Base-by-base conservation (phyloP, 2,113 vertebrate genomes). In the Phainopepla nitens region DNA sequence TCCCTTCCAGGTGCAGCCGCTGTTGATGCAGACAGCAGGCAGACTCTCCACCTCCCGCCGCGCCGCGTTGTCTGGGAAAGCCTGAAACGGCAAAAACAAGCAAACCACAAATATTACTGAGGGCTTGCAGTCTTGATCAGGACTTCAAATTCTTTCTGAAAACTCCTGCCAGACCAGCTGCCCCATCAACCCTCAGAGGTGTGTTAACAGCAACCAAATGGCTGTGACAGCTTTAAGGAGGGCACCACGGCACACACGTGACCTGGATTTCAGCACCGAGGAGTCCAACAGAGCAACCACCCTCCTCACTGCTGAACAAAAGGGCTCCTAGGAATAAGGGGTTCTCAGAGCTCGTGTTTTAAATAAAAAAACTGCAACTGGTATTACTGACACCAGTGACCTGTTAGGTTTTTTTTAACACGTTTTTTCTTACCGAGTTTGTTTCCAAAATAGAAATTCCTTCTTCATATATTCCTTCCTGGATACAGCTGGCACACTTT, bases 31-130 rank as follows among this genome's bases (percentile, higher is more conserved):
- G 76, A 98, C 82, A 8, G 99, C 99, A 0, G 99, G 99, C 41
- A 99, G 97, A 56, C 98, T 98, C 44, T 99, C 99, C 75, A 99
- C 98, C 92, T 99, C 99, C 73, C 99, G 97, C 2, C 99, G 98
- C 1, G 99, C 99, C 1, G 99, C 99, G 4, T 99, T 99, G 97
- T 99, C 99, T 21, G 99, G 98, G 89, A 99, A 99, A 15, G 98
- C 99, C 99, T 99, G 89, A 19, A 39, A 7, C 10, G 18, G 33
- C 27, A 51, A 60, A 70, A 57, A 62, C n/a, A 77, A 56, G 39
- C 2, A 31, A 90, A 42, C 31, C 49, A 45, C 82, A 65, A 47
- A n/a, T 36, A 2, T 18, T 13, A 47, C 50, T 29, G 51, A 57
- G 3, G 10, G 18, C 9, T 13, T 47, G 71, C 29, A 82, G 31